A percentile compares a stretch with the other conserved stretches of the same genome.
These are phyloP conservation scores for Micrasema minimum DNA, from an alignment of 1,140 invertebrate species.

Conservation along the genomic window DNA sequence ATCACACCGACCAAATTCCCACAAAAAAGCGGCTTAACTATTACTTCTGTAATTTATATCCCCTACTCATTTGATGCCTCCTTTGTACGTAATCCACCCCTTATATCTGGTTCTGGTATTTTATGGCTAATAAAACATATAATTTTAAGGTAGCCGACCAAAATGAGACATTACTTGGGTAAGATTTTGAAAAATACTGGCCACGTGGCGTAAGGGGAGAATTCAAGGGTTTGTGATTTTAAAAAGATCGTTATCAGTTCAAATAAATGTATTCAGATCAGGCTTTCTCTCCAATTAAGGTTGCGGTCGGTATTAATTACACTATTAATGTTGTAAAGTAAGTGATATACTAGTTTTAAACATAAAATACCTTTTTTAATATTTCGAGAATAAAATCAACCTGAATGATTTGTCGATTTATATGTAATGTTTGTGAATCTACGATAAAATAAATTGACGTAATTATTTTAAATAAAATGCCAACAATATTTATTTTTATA, in stretches of 20 bases:
- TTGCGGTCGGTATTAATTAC: slow-evolving; percentile 4
- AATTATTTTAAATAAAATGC: too few species aligned
- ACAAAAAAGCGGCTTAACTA: slow-evolving; percentile 30
- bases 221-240: slow-evolving; percentile 32
- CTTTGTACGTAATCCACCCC: slow-evolving; percentile 26
- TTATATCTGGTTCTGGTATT: slow-evolving; percentile 31
- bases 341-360: too few species aligned
- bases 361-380: too few species aligned
- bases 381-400: too few species aligned
- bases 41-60: slow-evolving; percentile 34
- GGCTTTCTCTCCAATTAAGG: slow-evolving; percentile 5
- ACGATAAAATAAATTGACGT: too few species aligned
- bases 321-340: neutral
- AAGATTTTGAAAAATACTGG: slow-evolving; percentile 33
- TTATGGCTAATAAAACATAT: slow-evolving; percentile 40
- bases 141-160: slow-evolving; percentile 29
- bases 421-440: too few species aligned
- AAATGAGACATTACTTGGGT: slow-evolving; percentile 39
- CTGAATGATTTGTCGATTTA: too few species aligned
- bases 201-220: slow-evolving; percentile 39
- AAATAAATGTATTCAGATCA: slow-evolving; percentile 39
- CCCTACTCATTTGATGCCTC: slow-evolving; percentile 28
- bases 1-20: too few species aligned
- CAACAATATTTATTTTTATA: too few species aligned
- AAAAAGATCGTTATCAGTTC: slow-evolving; percentile 22